Conservation (phyloP, 2,888 invertebrate species). For the Aleiodes leptofemur region DNA sequence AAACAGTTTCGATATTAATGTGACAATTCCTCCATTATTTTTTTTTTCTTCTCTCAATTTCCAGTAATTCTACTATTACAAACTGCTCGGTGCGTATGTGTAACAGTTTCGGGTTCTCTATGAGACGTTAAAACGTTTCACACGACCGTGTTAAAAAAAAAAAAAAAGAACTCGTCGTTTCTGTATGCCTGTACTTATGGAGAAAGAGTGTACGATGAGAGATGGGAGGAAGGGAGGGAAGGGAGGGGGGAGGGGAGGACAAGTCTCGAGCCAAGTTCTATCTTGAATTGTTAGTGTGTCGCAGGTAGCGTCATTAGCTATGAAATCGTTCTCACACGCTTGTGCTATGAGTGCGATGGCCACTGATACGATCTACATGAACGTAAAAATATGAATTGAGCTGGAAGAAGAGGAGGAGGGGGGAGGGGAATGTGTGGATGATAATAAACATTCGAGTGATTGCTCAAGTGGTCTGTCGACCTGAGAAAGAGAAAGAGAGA, state of each 20-base stretch:
- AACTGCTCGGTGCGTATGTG: no score
- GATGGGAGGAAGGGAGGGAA: neutral
- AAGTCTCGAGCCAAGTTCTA: conserved; percentile 31
- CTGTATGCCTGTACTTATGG: neutral
- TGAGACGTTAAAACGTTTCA: conserved; percentile 17
- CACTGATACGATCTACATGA: conserved; percentile 68
- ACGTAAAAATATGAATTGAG: conserved; percentile 40
- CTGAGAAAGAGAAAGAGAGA: neutral
- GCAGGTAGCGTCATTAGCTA: conserved; percentile 62
- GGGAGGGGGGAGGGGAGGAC: neutral
- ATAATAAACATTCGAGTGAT: conserved; percentile 61
- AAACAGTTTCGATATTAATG: conserved; percentile 6
- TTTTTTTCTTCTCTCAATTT: no score
- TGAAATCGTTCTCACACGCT: conserved; percentile 70
- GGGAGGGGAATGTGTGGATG: neutral
- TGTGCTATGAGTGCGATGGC: conserved; percentile 56
- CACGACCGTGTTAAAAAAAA: conserved; percentile 25
- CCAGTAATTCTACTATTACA: no score
- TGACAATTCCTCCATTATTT: neutral
- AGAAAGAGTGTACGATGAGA: neutral
- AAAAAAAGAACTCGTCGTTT: no score
- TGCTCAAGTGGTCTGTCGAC: conserved; percentile 67
- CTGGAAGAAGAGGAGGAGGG: neutral
- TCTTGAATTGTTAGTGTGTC: conserved; percentile 46
- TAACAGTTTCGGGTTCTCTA: neutral